Evolutionary conservation across 2,113 vertebrate genomes (phyloP), one percentile per base, ranked within the genome.

Genomic region (Phyllostomus hastatus): DNA sequence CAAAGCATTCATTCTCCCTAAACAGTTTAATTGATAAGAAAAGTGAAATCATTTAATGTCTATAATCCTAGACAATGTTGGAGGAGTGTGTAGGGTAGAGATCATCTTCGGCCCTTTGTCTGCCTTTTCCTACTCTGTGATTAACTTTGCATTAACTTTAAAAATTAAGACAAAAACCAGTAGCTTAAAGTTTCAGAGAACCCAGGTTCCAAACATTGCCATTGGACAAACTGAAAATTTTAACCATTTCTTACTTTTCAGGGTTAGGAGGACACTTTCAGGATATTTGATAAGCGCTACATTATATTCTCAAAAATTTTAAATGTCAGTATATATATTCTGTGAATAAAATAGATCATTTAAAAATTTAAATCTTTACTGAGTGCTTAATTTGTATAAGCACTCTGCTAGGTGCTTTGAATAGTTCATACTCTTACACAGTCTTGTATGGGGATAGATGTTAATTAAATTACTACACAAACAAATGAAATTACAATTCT

Each of bases 401-500:
- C n/a, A 83, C 28, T 76, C 54, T 82, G 26, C 72, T 59, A 84
- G 33, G 41, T 92, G 38, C 59, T 83, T 19, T 5, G 19, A 54
- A 80, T 81, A 52, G 22, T 70, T 33, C 24, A 3, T 67, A 8
- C 15, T 24, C 3, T 81, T 26, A 75, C 88, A 41, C 19, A 85
- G 7, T 89, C 72, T 64, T 52, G 4, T 90, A 54, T 70, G 28
- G 43, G 22, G 57, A 73, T 22, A 73, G 54, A 80, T 6, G 17
- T 88, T 92, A 73, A 69, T 94, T 22, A 91, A 80, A 92, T 59
- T 78, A 85, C 28, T 80, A 82, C 5, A 85, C 16, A 93, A 93
- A 50, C 72, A 72, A 72, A 59, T 91, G 46, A 61, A 90, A 82
- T 59, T 70, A 28, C 76, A 91, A 73, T 17, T 89, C 72, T 64